Evolutionary conservation across 2,113 vertebrate species (phyloP).

Genomic region (Canis aureus): DNA sequence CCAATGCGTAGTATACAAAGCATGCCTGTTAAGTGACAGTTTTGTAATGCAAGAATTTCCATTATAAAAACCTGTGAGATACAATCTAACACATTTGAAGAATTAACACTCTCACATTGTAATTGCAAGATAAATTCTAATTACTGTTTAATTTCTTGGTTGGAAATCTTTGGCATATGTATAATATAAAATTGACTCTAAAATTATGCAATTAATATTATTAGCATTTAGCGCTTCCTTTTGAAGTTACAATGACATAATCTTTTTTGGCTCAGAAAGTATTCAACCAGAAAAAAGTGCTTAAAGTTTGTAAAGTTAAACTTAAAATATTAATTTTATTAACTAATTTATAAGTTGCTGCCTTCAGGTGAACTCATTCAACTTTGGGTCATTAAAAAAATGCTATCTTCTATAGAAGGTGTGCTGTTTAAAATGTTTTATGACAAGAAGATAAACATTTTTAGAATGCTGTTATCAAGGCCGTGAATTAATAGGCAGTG

Average conservation of each 20-base stretch:
- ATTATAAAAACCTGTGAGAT: conserved; percentile 77
- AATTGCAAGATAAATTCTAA: conserved; percentile 85
- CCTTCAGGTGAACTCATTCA: neutral
- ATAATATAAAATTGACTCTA: conserved; percentile 81
- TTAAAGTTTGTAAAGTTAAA: conserved; percentile 17
- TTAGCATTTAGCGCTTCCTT: conserved; percentile 81
- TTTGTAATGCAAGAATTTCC: conserved; percentile 69
- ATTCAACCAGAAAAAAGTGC: neutral
- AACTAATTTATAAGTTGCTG: neutral
- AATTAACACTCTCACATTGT: conserved; percentile 75
- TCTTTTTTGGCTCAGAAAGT: conserved; percentile 73
- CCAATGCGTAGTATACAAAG: neutral
- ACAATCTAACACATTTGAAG: conserved; percentile 74
- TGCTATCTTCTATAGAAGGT: neutral
- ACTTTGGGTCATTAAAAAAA: neutral
- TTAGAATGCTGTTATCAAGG: neutral
- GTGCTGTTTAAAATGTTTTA: neutral
- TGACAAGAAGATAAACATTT: neutral
- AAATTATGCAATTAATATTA: conserved; percentile 82
- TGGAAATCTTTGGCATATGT: conserved; percentile 78
- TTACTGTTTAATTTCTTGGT: conserved; percentile 82
- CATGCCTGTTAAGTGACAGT: conserved; percentile 35
- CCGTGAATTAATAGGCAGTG: neutral
- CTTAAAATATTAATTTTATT: neutral
- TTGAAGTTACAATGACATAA: conserved; percentile 79